A percentile compares a stretch with the other conserved stretches of the same genome.
Conservation (phyloP, 2,888 invertebrate genomes). For the Lasioglossum zephyrum region DNA sequence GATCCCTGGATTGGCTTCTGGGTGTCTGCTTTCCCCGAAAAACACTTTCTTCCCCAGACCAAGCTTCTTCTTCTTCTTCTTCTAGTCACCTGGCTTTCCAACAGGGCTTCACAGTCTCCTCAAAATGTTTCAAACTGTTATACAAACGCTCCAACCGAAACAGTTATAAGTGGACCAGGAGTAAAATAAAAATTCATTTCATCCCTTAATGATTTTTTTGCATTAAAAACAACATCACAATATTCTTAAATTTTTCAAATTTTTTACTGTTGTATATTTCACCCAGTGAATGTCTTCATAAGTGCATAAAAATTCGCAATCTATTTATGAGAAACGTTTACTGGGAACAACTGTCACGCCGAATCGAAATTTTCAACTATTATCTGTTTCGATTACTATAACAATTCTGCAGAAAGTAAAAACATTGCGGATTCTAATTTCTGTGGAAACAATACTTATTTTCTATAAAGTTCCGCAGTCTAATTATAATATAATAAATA, state of each 20-base stretch:
- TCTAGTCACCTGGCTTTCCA: slow-evolving; percentile 2
- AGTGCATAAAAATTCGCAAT: too few species aligned
- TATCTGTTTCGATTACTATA: neutral
- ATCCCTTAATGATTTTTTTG: too few species aligned
- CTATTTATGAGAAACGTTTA: neutral
- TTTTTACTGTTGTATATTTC: too few species aligned
- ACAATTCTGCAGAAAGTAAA: neutral
- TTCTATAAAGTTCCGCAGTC: too few species aligned
- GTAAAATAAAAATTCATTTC: too few species aligned
- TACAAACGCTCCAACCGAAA: neutral
- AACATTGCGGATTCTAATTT: too few species aligned
- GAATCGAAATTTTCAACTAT: neutral
- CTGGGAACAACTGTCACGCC: neutral
- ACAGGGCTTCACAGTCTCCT: too few species aligned
- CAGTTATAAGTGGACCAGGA: neutral
- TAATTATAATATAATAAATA: too few species aligned
- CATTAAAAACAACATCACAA: too few species aligned
- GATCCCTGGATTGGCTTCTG: slow-evolving; percentile 69
- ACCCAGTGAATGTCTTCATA: too few species aligned
- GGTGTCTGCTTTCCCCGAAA: slow-evolving; percentile 64
- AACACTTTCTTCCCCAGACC: slow-evolving; percentile 26
- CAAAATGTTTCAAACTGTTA: slow-evolving; percentile 5
- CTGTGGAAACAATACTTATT: too few species aligned
- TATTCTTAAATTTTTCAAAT: too few species aligned
- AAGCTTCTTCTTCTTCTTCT: neutral